Conservation (phyloP, 2,113 vertebrate species). For the Sakesphorus luctuosus region DNA sequence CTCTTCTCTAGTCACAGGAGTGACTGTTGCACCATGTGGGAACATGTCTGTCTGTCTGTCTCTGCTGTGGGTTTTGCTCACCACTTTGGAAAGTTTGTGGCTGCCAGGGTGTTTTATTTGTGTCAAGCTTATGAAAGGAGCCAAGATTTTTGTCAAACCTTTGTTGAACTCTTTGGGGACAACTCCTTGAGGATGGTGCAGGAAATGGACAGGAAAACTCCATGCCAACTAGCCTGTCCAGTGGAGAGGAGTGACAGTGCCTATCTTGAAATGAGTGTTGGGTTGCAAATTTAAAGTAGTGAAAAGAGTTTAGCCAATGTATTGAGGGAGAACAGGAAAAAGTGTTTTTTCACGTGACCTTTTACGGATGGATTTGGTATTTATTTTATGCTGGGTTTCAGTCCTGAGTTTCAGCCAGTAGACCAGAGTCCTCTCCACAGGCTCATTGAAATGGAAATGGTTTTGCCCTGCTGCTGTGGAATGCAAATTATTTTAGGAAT, state of each 20-base stretch:
- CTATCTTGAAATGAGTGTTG: background rate
- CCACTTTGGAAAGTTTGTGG: background rate
- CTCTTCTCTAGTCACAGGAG: background rate
- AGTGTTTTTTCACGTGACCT: background rate
- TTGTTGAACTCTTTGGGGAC: background rate
- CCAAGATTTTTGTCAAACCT: background rate
- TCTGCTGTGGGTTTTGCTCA: background rate
- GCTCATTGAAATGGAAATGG: constrained; percentile 71
- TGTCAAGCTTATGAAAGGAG: background rate
- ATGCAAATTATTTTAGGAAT: constrained; percentile 73
- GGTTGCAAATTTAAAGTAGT: background rate
- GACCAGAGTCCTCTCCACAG: constrained; percentile 32
- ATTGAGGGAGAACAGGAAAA: constrained; percentile 15
- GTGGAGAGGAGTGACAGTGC: background rate
- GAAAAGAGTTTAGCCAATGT: background rate
- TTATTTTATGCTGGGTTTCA: constrained; percentile 22
- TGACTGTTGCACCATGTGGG: fast-evolving
- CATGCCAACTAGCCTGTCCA: background rate
- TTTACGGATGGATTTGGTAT: background rate
- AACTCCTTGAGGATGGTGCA: background rate
- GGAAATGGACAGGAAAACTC: background rate
- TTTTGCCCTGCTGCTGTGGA: constrained; percentile 54
- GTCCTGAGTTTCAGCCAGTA: background rate
- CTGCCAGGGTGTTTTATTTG: background rate
- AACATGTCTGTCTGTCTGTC: background rate